Evolutionary conservation across 2,888 invertebrate species (phyloP).

Genomic region (Drosophila percnosoma): DNA sequence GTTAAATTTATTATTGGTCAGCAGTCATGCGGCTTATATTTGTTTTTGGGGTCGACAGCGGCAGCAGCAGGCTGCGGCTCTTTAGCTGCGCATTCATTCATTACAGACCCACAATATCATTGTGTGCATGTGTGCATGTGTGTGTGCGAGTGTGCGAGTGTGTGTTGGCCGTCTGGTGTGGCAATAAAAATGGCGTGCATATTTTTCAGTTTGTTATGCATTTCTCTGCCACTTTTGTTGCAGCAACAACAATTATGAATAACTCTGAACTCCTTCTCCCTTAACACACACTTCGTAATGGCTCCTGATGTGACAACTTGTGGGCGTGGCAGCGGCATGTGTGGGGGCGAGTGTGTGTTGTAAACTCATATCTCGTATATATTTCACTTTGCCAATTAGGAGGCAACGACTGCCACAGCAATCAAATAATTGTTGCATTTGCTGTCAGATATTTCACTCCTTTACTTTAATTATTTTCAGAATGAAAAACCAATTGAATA

Average conservation of each 20-base stretch:
- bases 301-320: slow-evolving; percentile 52
- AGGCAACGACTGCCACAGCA: slow-evolving; percentile 67
- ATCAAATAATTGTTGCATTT: slow-evolving; percentile 78
- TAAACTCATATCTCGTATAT: slow-evolving; percentile 46
- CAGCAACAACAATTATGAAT: slow-evolving; percentile 79
- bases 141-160: slow-evolving; percentile 15
- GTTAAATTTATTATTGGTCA: slow-evolving; percentile 76
- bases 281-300: slow-evolving; percentile 50
- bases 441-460: slow-evolving; percentile 63
- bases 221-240: slow-evolving; percentile 72
- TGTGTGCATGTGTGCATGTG: background rate
- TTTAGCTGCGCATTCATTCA: slow-evolving; percentile 76
- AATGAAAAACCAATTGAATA: background rate
- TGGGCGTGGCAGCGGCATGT: slow-evolving; percentile 42
- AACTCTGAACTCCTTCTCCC: slow-evolving; percentile 47
- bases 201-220: slow-evolving; percentile 79
- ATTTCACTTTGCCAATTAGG: slow-evolving; percentile 73
- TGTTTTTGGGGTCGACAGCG: slow-evolving; percentile 65
- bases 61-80: slow-evolving; percentile 69
- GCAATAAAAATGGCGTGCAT: slow-evolving; percentile 78
- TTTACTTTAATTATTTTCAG: slow-evolving; percentile 64
- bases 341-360: slow-evolving; percentile 12
- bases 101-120: slow-evolving; percentile 55
- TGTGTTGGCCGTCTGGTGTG: slow-evolving; percentile 58
- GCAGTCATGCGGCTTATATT: slow-evolving; percentile 70